Base-by-base conservation (phyloP, 1,140 invertebrate genomes). In the Apis florea region DNA sequence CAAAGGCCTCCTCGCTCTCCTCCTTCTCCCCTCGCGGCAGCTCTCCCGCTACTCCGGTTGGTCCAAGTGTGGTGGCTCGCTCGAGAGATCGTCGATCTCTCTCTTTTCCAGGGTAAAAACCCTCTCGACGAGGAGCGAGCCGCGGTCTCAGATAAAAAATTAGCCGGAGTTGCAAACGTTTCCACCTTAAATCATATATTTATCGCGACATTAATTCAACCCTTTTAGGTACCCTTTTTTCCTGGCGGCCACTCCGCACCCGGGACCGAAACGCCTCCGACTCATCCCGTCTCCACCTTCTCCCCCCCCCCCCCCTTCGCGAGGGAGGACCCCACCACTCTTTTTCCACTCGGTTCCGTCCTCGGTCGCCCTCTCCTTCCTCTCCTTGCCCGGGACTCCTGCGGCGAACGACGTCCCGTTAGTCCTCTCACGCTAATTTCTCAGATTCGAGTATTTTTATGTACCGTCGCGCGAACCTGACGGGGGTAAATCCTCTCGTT, bases 121-220 rank as follows among this genome's bases (percentile, higher is more conserved):
- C 86, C 87, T 88, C 90, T 87, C 84, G 87, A 80, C 76, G 73
- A 69, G 61, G 82, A 85, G 76, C 83, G 82, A 21, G 69, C 64
- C 90, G 90, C 79, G 91, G 90, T 93, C 93, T 93, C 90, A 93
- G 93, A 94, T 93, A 93, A 94, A 94, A 94, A 94, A 94, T 93
- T 93, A 94, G 93, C 93, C 90, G 79, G 90, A 93, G 92, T 93
- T 91, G 92, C 92, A 92, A 92, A 93, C 92, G 92, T 93, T 93
- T 93, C 91, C 91, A 93, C 93, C 93, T 93, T 94, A 94, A 94
- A 93, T 93, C 93, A 94, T 94, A 93, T 93, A 94, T 94, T 94
- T 94, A 94, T 94, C 93, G 93, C 93, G 93, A 93, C 93, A 93
- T 94, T 94, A 93, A 93, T 94, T 94, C 93, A 94, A 94, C 93